Conservation (phyloP, 2,113 vertebrate genomes). For the Regulus satrapa region DNA sequence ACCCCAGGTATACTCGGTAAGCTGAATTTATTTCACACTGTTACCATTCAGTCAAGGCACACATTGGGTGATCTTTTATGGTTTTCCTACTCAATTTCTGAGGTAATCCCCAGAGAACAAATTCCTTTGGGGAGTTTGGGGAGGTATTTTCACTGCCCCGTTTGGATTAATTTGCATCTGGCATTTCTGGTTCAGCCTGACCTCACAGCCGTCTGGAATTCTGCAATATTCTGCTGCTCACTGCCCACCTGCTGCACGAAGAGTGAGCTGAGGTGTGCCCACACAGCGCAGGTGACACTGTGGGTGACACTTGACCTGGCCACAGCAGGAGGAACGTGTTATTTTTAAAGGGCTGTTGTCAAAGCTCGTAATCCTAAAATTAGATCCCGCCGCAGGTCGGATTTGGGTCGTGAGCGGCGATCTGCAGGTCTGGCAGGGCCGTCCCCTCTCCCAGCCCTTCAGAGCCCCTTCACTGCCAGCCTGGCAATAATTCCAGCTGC, state of each 20-base stretch:
- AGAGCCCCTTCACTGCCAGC: neutral
- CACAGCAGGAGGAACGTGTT: neutral
- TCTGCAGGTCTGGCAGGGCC: neutral
- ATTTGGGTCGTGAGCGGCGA: neutral
- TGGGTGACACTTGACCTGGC: neutral
- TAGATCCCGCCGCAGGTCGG: neutral
- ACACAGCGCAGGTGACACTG: neutral
- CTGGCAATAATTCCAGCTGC: neutral
- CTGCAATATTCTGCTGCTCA: neutral
- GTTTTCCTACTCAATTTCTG: neutral
- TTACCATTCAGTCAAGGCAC: neutral
- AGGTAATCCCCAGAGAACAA: neutral
- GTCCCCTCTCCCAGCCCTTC: neutral
- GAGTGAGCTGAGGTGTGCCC: neutral
- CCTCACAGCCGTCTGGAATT: neutral
- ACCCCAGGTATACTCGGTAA: neutral
- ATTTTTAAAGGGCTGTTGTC: slow-evolving; percentile 33
- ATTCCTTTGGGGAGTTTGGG: neutral
- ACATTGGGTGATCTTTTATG: neutral
- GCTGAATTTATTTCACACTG: neutral
- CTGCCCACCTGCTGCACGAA: neutral
- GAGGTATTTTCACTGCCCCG: neutral
- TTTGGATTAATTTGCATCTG: slow-evolving; percentile 36
- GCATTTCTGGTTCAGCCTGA: neutral
- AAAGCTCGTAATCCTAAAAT: slow-evolving; percentile 46